Evolutionary conservation across 1,140 invertebrate genomes (phyloP), one percentile per base, ranked within the genome.

Genomic region (Drosophila murphyi): DNA sequence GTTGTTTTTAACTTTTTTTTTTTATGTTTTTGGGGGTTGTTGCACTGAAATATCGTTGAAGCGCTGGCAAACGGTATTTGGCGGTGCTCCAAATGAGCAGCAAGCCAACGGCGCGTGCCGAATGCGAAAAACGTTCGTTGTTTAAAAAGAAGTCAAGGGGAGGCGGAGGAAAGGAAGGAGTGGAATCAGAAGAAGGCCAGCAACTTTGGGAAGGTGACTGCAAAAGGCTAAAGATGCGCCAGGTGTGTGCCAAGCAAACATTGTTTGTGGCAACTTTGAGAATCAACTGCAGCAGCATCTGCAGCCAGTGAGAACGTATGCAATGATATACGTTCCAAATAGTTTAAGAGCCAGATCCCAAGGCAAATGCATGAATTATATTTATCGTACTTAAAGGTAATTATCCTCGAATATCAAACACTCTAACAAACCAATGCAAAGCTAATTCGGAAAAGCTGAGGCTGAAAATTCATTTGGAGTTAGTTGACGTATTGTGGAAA

Each of bases 81-180:
- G 82, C 68, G 63, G 60, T 70, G 81, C 51, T 76, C 76, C 83
- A 86, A 86, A 87, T 86, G 82, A 88, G 79, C 82, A 82, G 82
- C 35, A 73, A 55, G 41, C 63, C 78, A 86, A 48, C 82, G 68
- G 75, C 82, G 71, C 82, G 82, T 87, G 82, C 63, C 80, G 76
- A 72, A 82, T 63, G 62, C 59, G 45, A 68, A 76, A 68, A 52
- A n/a, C 32, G 34, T 65, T 34, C 39, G 39, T 51, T 39, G 41
- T 12, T 6, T 55, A 8, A 28, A 41, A 28, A 8, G 10, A 10
- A 32, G 54, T 20, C 20, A 20, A 20, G 20, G 20, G 20, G 28
- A 6, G 28, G 12, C 4, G 31, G 7, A 39, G 6, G 29, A 48
- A 28, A n/a, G 28, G 4, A 3, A 6, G 28, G 6, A 51, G 34